These are phyloP conservation scores for Beris chalybata DNA, from an alignment of 2,888 invertebrate genomes.

Conservation along the genomic window DNA sequence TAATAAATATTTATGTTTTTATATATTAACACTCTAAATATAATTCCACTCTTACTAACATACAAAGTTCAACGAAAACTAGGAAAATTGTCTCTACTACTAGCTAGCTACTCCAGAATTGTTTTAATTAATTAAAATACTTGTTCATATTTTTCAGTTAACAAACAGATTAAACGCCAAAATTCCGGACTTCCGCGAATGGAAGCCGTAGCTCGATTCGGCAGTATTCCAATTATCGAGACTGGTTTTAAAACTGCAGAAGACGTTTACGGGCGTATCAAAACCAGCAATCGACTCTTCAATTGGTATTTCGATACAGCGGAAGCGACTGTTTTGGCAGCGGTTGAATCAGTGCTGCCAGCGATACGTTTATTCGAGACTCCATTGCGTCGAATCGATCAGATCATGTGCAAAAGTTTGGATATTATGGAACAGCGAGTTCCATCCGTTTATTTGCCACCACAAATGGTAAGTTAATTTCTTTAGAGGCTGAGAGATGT, in stretches of 20 bases:
- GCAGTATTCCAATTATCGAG: constrained; percentile 81
- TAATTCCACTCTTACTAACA: too few species aligned
- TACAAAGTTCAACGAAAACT: too few species aligned
- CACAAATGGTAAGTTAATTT: constrained; percentile 71
- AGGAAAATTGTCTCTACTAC: too few species aligned
- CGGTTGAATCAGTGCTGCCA: constrained; percentile 73
- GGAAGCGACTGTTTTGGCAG: constrained; percentile 72
- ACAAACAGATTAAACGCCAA: constrained; percentile 39
- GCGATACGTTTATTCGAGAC: constrained; percentile 71
- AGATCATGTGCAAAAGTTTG: constrained; percentile 78
- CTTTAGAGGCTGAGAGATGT: background rate
- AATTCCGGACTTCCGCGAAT: constrained; percentile 58
- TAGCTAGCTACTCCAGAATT: too few species aligned
- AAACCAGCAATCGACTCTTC: constrained; percentile 73
- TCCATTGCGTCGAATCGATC: constrained; percentile 73
- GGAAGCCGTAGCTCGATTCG: constrained; percentile 74
- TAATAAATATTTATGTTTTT: too few species aligned
- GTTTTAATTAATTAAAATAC: too few species aligned
- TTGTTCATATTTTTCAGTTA: constrained; percentile 23
- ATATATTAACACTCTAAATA: too few species aligned
- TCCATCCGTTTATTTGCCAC: constrained; percentile 80
- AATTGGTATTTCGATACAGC: constrained; percentile 77
- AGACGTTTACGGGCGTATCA: constrained; percentile 73
- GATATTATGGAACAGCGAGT: constrained; percentile 83
- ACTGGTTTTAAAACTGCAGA: constrained; percentile 74